Evolutionary conservation across 2,888 invertebrate species (phyloP), one percentile per base, ranked within the genome.

Genomic region (Dryococelus australis): DNA sequence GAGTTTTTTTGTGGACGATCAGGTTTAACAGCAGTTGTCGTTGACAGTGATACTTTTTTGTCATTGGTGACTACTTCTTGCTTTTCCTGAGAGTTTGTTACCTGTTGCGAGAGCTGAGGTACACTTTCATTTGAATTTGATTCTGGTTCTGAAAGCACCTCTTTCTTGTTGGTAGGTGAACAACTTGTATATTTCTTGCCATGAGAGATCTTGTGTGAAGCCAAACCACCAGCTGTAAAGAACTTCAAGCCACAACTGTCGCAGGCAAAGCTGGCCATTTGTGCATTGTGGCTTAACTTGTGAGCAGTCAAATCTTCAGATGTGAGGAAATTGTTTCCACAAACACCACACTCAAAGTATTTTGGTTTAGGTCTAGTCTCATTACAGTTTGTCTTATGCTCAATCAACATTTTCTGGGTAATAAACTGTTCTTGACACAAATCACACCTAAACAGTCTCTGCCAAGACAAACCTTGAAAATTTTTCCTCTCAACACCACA

Each of bases 201-300:
- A 24, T 65, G 65, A 20, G 65, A n/a, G 65, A 65, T 65, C 65
- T 65, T 65, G n/a, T 65, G 65, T 9, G 65, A 65, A n/a, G 65
- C 24, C n/a, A 65, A 20, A n/a, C 65, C 65, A 65, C 65, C 65
- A n/a, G 65, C 65, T 9, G 65, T 65, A 65, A 65, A n/a, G 65
- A 65, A 65, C 65, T 65, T 65, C n/a, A 65, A 65, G 20, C 65
- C 65, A 65, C 65, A 65, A 65, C 65, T 65, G 65, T 65, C 65
- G 65, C 65, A 65, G 24, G 65, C 24, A 65, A 65, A 65, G n/a
- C 65, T 65, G 16, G 65, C 65, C 65, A 65, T 65, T 65, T 16
- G 65, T n/a, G 65, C 8, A n/a, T 65, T 65, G 65, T 65, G 65
- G n/a, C 65, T 65, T 65, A 65, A 65, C 65, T 65, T 65, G 65